Percentiles rank a stretch among this genome's conserved stretches.
phyloP scores from a whole-genome alignment of 2,888 invertebrate species.

The Lithophane ornitopus region DNA sequence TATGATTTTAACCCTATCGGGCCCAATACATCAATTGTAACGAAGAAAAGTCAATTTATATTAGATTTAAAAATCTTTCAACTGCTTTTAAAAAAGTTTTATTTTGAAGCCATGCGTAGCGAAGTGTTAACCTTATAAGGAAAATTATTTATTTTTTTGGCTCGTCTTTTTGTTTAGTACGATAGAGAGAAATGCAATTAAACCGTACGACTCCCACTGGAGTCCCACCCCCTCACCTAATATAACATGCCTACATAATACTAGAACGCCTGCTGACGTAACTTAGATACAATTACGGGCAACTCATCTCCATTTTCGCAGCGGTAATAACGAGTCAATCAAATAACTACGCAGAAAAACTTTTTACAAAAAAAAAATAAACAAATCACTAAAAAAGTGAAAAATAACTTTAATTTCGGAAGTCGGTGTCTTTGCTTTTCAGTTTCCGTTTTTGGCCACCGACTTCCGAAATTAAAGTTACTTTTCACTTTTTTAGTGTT shows the following conservation, averaged over 20 bases:
- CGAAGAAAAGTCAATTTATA: not conserved
- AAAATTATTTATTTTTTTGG: too few species aligned
- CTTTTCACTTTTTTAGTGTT: too few species aligned
- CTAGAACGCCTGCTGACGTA: not conserved
- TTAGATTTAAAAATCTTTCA: not conserved
- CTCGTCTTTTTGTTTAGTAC: too few species aligned
- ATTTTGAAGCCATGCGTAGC: not conserved
- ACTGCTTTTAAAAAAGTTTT: not conserved
- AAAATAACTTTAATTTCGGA: too few species aligned
- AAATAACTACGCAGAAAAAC: not conserved
- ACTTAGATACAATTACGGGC: not conserved
- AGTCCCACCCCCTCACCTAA: not conserved
- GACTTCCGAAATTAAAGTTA: too few species aligned
- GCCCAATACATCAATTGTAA: too few species aligned
- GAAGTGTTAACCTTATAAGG: not conserved
- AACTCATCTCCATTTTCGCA: not conserved
- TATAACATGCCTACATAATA: not conserved
- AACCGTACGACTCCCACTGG: not conserved
- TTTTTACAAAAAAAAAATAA: too few species aligned
- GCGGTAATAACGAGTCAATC: not conserved
- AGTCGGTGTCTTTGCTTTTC: too few species aligned
- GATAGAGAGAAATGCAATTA: conserved; percentile 6
- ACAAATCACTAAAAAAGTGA: too few species aligned
- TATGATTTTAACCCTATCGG: not conserved
- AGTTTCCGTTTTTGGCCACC: too few species aligned